Conservation (phyloP, 1,140 invertebrate genomes). For the Reticulitermes speratus region DNA sequence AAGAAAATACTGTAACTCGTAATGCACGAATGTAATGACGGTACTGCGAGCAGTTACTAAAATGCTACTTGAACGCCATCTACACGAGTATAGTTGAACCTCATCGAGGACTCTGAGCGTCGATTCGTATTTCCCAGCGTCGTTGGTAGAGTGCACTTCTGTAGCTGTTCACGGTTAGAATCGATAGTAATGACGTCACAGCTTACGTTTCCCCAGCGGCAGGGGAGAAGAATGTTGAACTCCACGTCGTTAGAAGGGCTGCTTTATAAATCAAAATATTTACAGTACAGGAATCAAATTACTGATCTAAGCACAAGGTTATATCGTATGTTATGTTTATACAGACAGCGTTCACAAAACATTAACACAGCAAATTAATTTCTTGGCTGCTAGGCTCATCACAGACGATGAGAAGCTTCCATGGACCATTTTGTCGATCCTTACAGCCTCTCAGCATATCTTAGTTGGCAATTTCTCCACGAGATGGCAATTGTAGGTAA, state of each 20-base stretch:
- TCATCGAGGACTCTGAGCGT: not conserved
- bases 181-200: not conserved
- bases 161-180: not conserved
- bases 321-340: no score
- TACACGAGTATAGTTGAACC: not conserved
- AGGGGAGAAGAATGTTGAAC: no score
- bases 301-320: no score
- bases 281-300: no score
- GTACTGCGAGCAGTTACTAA: not conserved
- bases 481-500: not conserved
- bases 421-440: no score
- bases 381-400: no score
- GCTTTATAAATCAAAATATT: no score
- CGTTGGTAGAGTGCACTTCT: not conserved
- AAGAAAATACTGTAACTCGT: not conserved
- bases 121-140: not conserved
- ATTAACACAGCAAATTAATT: no score
- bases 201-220: not conserved
- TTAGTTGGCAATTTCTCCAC: not conserved
- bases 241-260: no score
- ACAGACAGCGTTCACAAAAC: no score
- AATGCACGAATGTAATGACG: not conserved
- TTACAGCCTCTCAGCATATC: not conserved
- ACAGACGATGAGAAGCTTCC: no score
- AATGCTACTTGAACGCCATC: not conserved